These are phyloP conservation scores for Aptenodytes forsteri DNA, from an alignment of 2,113 vertebrate genomes.

Conservation along the genomic window DNA sequence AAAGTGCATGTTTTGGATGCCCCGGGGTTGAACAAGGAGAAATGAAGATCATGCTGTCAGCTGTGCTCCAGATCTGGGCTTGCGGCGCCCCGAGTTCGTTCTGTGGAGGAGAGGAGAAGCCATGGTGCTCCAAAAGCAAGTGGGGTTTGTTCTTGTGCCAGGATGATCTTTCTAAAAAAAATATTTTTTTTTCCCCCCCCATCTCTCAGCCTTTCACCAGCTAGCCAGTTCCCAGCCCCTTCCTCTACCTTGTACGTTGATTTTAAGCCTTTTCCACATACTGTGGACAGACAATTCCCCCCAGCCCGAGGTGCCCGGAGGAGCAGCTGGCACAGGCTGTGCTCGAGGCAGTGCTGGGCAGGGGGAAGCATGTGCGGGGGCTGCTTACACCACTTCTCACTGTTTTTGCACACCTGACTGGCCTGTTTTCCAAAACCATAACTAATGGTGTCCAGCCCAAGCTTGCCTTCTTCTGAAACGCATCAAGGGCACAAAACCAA, in stretches of 20 bases:
- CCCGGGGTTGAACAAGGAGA: background rate
- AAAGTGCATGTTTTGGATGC: background rate
- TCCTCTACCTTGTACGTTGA: background rate
- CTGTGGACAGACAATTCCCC: background rate
- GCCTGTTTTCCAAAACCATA: background rate
- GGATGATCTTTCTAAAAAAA: background rate
- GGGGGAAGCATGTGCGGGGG: accelerated
- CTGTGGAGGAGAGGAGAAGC: background rate
- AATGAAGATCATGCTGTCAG: background rate
- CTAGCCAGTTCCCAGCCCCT: background rate
- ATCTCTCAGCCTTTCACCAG: background rate
- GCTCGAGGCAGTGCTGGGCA: background rate
- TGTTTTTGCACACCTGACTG: background rate
- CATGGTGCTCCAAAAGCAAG: background rate
- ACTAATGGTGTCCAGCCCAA: background rate
- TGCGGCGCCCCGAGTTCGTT: background rate
- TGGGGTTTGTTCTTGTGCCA: background rate
- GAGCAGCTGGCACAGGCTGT: background rate
- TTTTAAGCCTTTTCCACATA: background rate
- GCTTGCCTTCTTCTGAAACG: background rate
- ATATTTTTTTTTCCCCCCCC: too few species aligned
- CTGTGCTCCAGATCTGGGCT: background rate
- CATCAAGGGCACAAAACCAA: background rate
- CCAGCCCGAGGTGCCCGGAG: accelerated
- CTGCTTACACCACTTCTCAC: background rate